Evolutionary conservation across 2,797 vertebrate genomes (phyloP), one percentile per base, ranked within the genome.

Genomic region (Sebastes vulpes): DNA sequence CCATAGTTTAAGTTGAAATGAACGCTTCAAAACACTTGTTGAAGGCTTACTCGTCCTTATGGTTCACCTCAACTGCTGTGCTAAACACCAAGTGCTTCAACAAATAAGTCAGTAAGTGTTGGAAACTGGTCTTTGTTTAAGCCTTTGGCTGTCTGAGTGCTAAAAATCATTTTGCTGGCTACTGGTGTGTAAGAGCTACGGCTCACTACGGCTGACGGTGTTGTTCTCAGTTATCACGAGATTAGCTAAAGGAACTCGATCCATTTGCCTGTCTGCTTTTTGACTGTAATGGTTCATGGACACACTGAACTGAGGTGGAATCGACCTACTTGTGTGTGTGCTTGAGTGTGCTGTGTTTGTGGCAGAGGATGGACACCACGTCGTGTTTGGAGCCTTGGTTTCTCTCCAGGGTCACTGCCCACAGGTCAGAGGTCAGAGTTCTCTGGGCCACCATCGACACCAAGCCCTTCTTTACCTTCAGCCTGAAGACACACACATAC

Each of bases 391-490:
- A 83, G 69, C 83, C 84, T n/a, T 93, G 90, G 26, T 72, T 95
- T 73, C 63, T 92, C 71, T 96, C 94, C 83, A 96, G 60, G 21
- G 86, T 94, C 79, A 95, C 89, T 4, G 87, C 72, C 95, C 95
- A 96, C 5, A 85, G 74, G 60, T 94, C 89, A 57, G 94, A 89
- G 68, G 72, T 90, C 75, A 90, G 71, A 4, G 90, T 78, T 31
- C 90, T 89, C 48, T 92, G 86, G n/a, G 88, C 90, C 72, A 92
- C 79, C 79, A 95, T 73, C 0, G 93, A 95, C 57, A 96, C 79
- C 70, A 96, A 85, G 10, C 94, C 93, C 72, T 94, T 96, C 79
- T 91, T 95, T 72, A 96, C 86, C 84, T 92, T 94, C 54, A 96
- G 46, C 80, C 96, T 96, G 72, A 63, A 25, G 7, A 67, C 29